These are phyloP conservation scores for Notechis scutatus DNA, from an alignment of 2,113 vertebrate genomes.

Conservation along the genomic window DNA sequence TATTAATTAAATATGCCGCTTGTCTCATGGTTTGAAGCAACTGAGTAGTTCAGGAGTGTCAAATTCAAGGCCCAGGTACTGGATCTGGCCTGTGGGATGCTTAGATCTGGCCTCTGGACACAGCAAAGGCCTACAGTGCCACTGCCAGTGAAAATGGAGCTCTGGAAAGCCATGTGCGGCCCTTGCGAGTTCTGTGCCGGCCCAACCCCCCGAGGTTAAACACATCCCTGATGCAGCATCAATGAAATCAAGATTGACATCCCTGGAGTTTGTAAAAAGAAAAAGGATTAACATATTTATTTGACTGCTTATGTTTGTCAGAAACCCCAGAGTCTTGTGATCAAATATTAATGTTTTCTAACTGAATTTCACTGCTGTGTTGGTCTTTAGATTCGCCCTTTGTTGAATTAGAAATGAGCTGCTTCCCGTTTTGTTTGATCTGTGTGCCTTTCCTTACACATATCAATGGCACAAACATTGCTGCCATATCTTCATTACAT, in stretches of 20 bases:
- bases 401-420: background rate
- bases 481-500: background rate
- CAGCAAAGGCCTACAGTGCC: too few species aligned
- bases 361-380: background rate
- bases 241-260: too few species aligned
- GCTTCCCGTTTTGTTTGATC: background rate
- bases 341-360: background rate
- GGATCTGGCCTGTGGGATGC: too few species aligned
- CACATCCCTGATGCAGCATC: too few species aligned
- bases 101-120: too few species aligned
- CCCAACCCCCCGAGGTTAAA: too few species aligned
- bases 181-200: too few species aligned
- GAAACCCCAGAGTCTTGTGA: background rate
- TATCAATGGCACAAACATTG: background rate
- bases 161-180: too few species aligned
- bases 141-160: too few species aligned
- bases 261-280: background rate
- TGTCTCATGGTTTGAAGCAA: background rate
- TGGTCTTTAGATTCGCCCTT: background rate
- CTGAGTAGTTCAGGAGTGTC: background rate
- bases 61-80: too few species aligned
- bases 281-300: background rate
- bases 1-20: background rate
- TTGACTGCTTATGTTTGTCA: background rate
- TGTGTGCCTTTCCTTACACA: background rate